phyloP scores from a whole-genome alignment of 2,113 vertebrate genomes.

The Astatotilapia flaviijosephi region DNA sequence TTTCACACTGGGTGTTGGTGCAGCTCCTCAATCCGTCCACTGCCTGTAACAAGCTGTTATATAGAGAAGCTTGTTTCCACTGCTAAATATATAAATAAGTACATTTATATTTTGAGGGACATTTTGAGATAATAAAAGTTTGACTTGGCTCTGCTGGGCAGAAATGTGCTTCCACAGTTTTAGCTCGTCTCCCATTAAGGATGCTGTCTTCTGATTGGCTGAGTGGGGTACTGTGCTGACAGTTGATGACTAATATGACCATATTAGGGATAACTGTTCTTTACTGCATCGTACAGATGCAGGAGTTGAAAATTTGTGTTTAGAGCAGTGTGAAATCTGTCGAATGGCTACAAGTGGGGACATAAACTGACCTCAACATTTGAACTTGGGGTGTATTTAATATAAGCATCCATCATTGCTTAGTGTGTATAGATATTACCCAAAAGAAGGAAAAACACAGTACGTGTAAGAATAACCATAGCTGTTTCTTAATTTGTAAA shows the following conservation, averaged over 20 bases:
- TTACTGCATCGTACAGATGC: neutral
- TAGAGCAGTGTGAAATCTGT: neutral
- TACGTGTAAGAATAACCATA: accelerated
- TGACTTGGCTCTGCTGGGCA: accelerated
- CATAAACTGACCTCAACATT: neutral
- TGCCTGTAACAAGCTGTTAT: neutral
- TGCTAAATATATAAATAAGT: neutral
- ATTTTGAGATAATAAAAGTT: neutral
- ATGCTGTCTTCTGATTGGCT: neutral
- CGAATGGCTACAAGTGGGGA: too few relatives aligned
- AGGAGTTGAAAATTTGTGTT: neutral
- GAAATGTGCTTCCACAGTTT: neutral
- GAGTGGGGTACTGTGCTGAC: neutral
- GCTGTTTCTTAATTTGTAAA: neutral
- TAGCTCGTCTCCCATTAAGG: neutral
- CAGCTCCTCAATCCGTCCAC: neutral
- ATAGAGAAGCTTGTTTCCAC: neutral
- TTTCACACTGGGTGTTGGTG: neutral
- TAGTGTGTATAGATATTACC: neutral
- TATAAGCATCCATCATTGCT: neutral
- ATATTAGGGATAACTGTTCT: neutral
- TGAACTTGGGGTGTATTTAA: neutral
- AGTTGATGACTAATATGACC: neutral
- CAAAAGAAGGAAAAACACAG: neutral
- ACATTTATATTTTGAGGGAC: neutral